Evolutionary conservation across 2,113 vertebrate genomes (phyloP).

Genomic region (Stictonetta naevosa): DNA sequence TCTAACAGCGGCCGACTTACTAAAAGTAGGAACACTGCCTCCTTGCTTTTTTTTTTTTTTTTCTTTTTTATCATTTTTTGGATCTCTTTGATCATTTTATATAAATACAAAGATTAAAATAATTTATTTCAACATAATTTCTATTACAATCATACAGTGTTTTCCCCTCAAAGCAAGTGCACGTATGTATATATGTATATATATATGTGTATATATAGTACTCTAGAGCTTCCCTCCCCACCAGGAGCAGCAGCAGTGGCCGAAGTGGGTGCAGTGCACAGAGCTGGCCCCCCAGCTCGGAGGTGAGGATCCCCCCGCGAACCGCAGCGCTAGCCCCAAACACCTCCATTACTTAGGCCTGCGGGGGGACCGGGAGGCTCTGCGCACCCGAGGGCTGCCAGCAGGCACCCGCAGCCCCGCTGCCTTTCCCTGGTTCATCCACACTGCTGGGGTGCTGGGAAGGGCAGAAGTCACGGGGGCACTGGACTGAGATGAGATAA

Average conservation of each 20-base stretch:
- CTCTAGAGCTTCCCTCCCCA: slow-evolving; percentile 10
- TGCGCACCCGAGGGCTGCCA: fast-evolving
- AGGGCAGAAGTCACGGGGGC: not conserved
- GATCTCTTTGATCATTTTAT: slow-evolving; percentile 41
- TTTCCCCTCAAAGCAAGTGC: slow-evolving; percentile 52
- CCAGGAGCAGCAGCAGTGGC: slow-evolving; percentile 44
- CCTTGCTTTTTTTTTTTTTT: not conserved
- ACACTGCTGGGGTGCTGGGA: not conserved
- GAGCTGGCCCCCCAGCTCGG: not conserved
- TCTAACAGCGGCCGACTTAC: not conserved
- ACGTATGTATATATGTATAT: not conserved
- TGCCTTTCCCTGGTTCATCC: no score
- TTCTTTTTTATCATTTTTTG: not conserved
- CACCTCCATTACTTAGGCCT: not conserved
- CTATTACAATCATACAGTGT: slow-evolving; percentile 60
- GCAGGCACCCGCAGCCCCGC: no score
- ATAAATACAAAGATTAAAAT: slow-evolving; percentile 71
- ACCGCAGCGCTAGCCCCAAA: not conserved
- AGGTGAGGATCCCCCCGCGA: not conserved
- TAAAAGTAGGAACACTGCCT: not conserved
- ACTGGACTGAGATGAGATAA: not conserved
- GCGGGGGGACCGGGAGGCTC: no score
- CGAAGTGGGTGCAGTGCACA: slow-evolving; percentile 20
- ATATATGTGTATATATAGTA: slow-evolving; percentile 10
- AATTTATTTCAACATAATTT: slow-evolving; percentile 48